Evolutionary conservation across 1,140 invertebrate genomes (phyloP).

Genomic region (Drosophila eugracilis): DNA sequence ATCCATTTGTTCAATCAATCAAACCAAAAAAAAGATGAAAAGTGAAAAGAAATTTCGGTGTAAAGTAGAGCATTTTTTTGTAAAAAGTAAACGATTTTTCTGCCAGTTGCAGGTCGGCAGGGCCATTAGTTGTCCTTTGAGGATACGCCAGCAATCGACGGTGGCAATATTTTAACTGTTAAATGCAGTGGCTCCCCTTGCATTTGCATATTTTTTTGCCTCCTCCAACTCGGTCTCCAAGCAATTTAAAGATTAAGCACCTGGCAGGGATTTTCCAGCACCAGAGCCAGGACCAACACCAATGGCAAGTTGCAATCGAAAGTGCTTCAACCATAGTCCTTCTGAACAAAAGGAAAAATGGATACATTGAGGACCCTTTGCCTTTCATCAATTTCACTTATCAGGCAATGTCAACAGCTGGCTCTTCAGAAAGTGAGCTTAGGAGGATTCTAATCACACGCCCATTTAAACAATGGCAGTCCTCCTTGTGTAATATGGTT

Average conservation of each 20-base stretch:
- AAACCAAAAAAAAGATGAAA: neutral
- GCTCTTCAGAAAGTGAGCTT: slow-evolving; percentile 15
- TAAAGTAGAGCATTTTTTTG: neutral
- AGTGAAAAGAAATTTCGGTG: neutral
- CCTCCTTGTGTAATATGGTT: slow-evolving; percentile 21
- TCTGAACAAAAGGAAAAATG: neutral
- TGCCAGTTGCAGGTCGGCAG: slow-evolving; percentile 38
- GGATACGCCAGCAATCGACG: slow-evolving; percentile 56
- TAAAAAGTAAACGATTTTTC: slow-evolving; percentile 11
- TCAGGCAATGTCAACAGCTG: slow-evolving; percentile 33
- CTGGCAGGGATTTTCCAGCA: slow-evolving; percentile 41
- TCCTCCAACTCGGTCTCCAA: slow-evolving; percentile 39
- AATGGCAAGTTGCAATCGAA: slow-evolving; percentile 59
- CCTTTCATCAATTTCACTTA: slow-evolving; percentile 66
- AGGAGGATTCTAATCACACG: slow-evolving; percentile 16
- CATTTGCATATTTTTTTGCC: slow-evolving; percentile 68
- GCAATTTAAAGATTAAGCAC: slow-evolving; percentile 71
- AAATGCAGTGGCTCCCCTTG: slow-evolving; percentile 54
- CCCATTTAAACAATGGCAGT: slow-evolving; percentile 8
- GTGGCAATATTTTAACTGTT: slow-evolving; percentile 71
- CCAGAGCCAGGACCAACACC: slow-evolving; percentile 27
- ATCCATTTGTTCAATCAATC: slow-evolving; percentile 2
- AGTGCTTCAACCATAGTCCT: slow-evolving; percentile 2
- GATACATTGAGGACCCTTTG: slow-evolving; percentile 1
- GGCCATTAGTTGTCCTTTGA: slow-evolving; percentile 57